Evolutionary conservation across 2,888 invertebrate genomes (phyloP), one percentile per base, ranked within the genome.

Genomic region (Sacculina carcini): DNA sequence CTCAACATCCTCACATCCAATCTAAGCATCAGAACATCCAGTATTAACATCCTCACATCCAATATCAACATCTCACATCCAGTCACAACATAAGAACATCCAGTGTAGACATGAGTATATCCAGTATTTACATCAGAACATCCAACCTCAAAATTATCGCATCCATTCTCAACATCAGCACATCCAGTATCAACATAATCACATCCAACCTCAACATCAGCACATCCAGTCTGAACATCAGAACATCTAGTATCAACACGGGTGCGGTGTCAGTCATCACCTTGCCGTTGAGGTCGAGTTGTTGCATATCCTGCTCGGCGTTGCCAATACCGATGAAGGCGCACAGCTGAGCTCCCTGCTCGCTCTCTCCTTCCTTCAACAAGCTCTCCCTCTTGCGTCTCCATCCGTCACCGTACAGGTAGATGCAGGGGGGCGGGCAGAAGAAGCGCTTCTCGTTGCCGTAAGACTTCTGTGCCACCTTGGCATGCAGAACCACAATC

Each of bases 381-480:
- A 92, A 83, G 63, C 89, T 83, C 65, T 92, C 90, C 61, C 87
- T 83, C 54, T 92, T 77, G 67, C 86, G 75, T 63, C 89, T 75
- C 98, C 98, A 98, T 14, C 96, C 98, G 60, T 86, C 89, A n/a
- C 96, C 96, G 62, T 85, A 85, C 57, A 98, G 71, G 67, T 98
- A 98, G 62, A 99, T 92, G 67, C 96, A 98, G 0, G 98, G 98
- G 1, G 98, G 98, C 1, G 98, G 98, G 61, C 96, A 98, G 71
- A 98, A 98, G 70, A 99, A 98, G 56, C 98, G 74, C 67, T 99
- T 99, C 65, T 99, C 98, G 66, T 96, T 98, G 57, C 98, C 98
- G 64, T 98, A 98, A 0, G 94, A 96, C 65, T 99, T 99, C 67
- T 99, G 98, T 31, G 98, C 98, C 40, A 59, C 98, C 74, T 98